Conservation (phyloP, 2,113 vertebrate genomes). For the Vimba vimba region DNA sequence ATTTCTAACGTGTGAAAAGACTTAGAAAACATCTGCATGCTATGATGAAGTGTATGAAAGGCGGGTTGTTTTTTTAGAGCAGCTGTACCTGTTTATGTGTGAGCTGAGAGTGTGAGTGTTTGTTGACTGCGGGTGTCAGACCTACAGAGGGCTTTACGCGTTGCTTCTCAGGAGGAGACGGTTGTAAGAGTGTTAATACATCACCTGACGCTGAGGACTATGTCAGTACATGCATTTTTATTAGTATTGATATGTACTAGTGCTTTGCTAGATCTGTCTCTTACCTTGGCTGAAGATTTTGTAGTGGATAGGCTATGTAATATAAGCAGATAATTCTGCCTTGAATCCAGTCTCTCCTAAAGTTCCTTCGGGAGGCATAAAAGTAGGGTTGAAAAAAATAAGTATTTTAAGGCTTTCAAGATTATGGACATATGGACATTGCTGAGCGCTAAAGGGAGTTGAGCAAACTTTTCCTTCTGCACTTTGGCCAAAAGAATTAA, state of each 20-base stretch:
- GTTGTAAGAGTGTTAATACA: background rate
- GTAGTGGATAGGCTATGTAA: constrained; percentile 39
- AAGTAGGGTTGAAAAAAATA: constrained; percentile 48
- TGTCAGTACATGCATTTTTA: background rate
- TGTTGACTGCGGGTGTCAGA: constrained; percentile 32
- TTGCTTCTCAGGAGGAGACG: background rate
- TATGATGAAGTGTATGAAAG: constrained; percentile 41
- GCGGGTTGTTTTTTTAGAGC: constrained; percentile 14
- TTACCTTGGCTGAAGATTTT: constrained; percentile 25
- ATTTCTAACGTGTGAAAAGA: constrained; percentile 37
- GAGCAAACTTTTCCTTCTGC: constrained; percentile 66
- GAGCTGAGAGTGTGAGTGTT: constrained; percentile 1
- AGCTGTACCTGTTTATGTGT: constrained; percentile 36
- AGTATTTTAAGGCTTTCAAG: constrained; percentile 66
- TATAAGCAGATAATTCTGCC: constrained; percentile 49
- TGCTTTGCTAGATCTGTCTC: constrained; percentile 4
- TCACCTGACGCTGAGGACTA: background rate
- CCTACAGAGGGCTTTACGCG: background rate
- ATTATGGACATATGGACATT: constrained; percentile 63
- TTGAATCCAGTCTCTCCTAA: constrained; percentile 50
- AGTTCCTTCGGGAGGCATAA: constrained; percentile 54
- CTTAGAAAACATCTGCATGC: constrained; percentile 27
- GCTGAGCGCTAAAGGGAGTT: constrained; percentile 51
- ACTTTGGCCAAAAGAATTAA: constrained; percentile 65
- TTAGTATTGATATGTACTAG: background rate